These are phyloP conservation scores for Gallinago media DNA, from an alignment of 2,113 vertebrate species.

Conservation along the genomic window DNA sequence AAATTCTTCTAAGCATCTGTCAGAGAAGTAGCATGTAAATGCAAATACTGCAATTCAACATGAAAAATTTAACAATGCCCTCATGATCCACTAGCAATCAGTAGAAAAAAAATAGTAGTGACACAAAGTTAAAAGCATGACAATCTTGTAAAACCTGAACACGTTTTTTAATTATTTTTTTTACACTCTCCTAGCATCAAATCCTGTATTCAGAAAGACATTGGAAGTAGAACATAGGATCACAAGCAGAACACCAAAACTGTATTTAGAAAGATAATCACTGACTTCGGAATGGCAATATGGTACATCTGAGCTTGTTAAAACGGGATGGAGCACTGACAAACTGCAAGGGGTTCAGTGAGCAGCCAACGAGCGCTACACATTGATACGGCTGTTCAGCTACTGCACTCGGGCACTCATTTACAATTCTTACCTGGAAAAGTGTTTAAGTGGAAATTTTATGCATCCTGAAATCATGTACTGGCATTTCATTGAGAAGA, in stretches of 20 bases:
- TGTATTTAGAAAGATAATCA: background rate
- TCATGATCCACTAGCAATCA: background rate
- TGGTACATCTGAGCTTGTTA: background rate
- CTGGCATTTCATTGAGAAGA: background rate
- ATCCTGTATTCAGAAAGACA: background rate
- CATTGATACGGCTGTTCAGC: background rate
- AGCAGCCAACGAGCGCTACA: rapidly evolving
- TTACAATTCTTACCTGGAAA: background rate
- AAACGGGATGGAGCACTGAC: background rate
- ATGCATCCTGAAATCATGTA: background rate
- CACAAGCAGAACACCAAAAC: background rate
- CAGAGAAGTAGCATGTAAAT: background rate
- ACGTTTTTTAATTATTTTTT: background rate
- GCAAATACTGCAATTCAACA: background rate
- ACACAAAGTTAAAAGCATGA: background rate
- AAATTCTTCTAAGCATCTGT: background rate
- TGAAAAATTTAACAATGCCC: background rate
- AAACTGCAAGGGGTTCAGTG: background rate
- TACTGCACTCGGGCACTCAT: background rate
- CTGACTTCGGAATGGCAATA: background rate
- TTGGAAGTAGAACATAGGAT: background rate
- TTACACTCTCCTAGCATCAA: background rate
- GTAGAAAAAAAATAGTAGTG: background rate
- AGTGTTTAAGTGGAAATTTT: background rate
- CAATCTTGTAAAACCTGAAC: background rate